Evolutionary conservation across 2,888 invertebrate species (phyloP).

Genomic region (Choreutis nemorana): DNA sequence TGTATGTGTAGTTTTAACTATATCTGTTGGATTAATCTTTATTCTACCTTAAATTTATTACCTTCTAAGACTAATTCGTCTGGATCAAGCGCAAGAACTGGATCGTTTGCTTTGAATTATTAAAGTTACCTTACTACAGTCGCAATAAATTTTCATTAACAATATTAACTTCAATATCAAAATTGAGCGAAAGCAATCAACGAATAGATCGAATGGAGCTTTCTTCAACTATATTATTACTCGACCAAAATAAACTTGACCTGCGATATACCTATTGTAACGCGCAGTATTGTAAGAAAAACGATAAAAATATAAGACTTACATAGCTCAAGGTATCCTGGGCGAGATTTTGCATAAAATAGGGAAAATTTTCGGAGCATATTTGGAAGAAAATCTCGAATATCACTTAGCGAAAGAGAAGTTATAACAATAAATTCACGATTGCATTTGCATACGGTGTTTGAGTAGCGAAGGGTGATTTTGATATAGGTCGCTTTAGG

Average conservation of each 20-base stretch:
- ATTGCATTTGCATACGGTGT: constrained; percentile 52
- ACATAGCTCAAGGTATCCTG: constrained; percentile 1
- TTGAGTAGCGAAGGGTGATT: constrained; percentile 33
- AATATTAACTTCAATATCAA: constrained; percentile 31
- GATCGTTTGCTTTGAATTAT: too few species aligned
- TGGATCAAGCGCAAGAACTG: too few species aligned
- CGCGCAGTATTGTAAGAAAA: background rate
- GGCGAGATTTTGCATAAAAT: constrained; percentile 20
- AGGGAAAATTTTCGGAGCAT: constrained; percentile 37
- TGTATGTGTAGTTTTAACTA: too few species aligned
- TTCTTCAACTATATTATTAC: background rate
- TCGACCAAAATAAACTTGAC: background rate
- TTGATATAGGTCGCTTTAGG: constrained; percentile 45
- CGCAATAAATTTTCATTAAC: constrained; percentile 6
- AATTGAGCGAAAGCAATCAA: constrained; percentile 29
- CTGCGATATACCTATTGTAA: background rate
- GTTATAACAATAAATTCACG: constrained; percentile 57
- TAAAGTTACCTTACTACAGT: too few species aligned
- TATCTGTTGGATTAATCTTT: too few species aligned
- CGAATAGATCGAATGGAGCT: constrained; percentile 6
- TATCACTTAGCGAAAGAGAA: constrained; percentile 55
- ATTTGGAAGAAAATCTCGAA: constrained; percentile 46
- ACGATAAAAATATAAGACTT: background rate
- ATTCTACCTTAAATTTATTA: too few species aligned
- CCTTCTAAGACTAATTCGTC: too few species aligned